Evolutionary conservation across 35 echinoderm and acorn worm species (phyloP), one percentile per base, ranked within the genome.

Genomic region (Stichopus chloronotus): DNA sequence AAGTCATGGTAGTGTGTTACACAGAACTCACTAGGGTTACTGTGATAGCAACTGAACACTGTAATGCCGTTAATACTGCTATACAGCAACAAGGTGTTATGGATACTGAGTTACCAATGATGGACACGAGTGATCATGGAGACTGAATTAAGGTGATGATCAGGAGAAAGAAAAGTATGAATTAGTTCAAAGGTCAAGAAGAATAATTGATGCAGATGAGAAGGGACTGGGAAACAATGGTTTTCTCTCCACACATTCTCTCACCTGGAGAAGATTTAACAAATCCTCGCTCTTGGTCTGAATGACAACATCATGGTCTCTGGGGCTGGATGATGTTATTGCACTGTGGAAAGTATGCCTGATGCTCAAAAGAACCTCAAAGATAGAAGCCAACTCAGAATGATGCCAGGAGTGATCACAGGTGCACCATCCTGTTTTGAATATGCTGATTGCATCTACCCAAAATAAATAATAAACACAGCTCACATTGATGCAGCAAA

Each of bases 281-380:
- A 95, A 78, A 16, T 87, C 57, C 20, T 80, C 4, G 74, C 92
- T 90, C 56, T 89, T n/a, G 9, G 97, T 90, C 43, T 80, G 74
- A 22, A 99, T 94, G 16, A 92, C 92, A 22, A 99, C 92, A 92
- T 99, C 97, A 74, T 99, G 94, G 58, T 99, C 95, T 53, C 92
- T 58, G 72, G 93, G 93, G 56, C 87, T 91, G 2, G 59, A 54
- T 0, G 92, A 87, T 9, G 89, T 79, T 22, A 96, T 95, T 9
- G 80, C 93, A 4, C 76, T 43, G 52, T 93, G 95, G 55, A 99
- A 96, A 3, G 90, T 54, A 20, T 94, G 80, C 43, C 97, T 88
- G 57, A 96, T 43, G 25, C 57, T 74, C 25, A 86, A 78, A 20
- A 99, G 90, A 53, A 91, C 91, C 24, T 95, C 95, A 76, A 87